These are phyloP conservation scores for Danio albolineatus DNA, from an alignment of 2,797 vertebrate species.

Conservation along the genomic window DNA sequence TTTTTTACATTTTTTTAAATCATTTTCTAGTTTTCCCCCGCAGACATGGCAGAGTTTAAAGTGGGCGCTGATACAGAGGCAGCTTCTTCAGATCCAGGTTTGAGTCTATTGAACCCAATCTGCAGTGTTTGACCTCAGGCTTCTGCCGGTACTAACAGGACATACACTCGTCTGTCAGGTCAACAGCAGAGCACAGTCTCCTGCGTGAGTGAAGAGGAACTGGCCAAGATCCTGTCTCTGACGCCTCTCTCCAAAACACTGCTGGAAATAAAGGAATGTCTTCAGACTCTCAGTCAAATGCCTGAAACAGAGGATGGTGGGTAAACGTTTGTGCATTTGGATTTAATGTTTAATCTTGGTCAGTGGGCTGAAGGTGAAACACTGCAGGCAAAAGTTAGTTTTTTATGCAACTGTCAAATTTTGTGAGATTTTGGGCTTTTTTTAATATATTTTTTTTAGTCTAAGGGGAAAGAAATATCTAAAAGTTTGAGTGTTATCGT, in stretches of 20 bases:
- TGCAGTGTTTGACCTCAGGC: not conserved
- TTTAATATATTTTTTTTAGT: not conserved
- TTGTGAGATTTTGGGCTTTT: too few relatives aligned
- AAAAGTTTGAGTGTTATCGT: too few relatives aligned
- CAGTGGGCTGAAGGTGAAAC: not conserved
- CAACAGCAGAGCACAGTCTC: constrained; percentile 63
- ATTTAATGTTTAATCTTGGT: not conserved
- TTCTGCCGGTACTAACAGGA: not conserved
- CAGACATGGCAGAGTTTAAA: constrained; percentile 67
- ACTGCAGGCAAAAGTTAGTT: too few relatives aligned
- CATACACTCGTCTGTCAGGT: constrained; percentile 57
- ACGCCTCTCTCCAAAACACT: constrained; percentile 84
- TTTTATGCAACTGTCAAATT: too few relatives aligned
- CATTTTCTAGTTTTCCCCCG: constrained; percentile 62
- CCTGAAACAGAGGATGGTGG: constrained; percentile 13
- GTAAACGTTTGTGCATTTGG: constrained; percentile 11
- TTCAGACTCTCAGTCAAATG: constrained; percentile 68
- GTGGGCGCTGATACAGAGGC: constrained; percentile 51
- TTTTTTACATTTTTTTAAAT: constrained; percentile 6
- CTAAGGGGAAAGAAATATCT: too few relatives aligned
- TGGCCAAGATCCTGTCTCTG: constrained; percentile 77
- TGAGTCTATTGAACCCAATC: constrained; percentile 1
- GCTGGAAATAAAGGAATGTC: constrained; percentile 80
- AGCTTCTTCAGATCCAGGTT: constrained; percentile 67
- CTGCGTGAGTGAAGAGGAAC: constrained; percentile 79